Percentiles rank a stretch among this genome's conserved stretches.
Evolutionary conservation across 2,797 vertebrate genomes (phyloP).

Genomic region (Crax fasciolata): DNA sequence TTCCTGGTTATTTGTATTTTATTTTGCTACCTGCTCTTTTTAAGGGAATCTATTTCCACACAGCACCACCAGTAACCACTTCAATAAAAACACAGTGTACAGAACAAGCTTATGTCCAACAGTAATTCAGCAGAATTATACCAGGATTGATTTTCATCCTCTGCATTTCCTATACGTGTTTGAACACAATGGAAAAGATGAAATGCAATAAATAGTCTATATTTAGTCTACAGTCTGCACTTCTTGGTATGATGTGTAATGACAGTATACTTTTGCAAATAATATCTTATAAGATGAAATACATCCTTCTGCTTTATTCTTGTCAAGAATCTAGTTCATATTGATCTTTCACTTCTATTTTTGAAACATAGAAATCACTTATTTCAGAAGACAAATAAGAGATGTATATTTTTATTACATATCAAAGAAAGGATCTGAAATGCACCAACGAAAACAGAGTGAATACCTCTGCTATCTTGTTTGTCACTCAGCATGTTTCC

Average conservation of each 20-base stretch:
- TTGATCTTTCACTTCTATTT: background rate
- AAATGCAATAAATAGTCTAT: background rate
- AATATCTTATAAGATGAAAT: background rate
- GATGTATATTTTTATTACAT: background rate
- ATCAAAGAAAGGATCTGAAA: background rate
- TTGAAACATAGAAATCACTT: background rate
- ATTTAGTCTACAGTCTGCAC: background rate
- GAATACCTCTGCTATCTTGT: background rate
- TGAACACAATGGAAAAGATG: background rate
- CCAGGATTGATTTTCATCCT: background rate
- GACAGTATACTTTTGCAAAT: background rate
- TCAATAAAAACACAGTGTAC: background rate
- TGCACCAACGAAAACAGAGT: background rate
- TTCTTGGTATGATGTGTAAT: background rate
- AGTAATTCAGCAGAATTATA: background rate
- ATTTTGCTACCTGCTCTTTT: background rate
- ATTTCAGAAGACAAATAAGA: conserved; percentile 11
- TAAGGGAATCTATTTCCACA: background rate
- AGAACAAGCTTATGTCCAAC: background rate
- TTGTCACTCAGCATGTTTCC: background rate
- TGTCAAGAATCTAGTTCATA: background rate
- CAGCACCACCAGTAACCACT: background rate
- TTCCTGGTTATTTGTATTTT: background rate
- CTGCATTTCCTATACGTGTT: background rate
- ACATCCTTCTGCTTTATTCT: background rate